phyloP scores from a whole-genome alignment of 2,113 vertebrate genomes.

The Fulica atra region DNA sequence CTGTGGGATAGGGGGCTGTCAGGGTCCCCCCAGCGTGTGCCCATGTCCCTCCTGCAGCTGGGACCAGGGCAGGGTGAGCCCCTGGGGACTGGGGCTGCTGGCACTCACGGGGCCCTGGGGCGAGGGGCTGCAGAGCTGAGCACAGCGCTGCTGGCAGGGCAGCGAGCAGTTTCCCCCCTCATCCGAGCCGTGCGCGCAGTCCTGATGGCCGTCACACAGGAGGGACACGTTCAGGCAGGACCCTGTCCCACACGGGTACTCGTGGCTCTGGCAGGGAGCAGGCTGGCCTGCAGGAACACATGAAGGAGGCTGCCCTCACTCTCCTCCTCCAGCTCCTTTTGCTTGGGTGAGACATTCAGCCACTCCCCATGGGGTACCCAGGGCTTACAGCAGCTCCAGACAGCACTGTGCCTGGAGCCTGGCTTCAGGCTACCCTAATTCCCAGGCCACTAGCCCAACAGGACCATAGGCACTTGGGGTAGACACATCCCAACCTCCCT shows the following conservation, averaged over 20 bases:
- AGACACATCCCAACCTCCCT: neutral
- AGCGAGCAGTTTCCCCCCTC: constrained; percentile 80
- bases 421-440: neutral
- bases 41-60: neutral
- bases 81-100: neutral
- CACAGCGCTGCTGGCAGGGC: constrained; percentile 69
- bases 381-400: neutral
- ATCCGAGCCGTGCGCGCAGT: constrained; percentile 85
- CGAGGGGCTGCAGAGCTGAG: constrained; percentile 80
- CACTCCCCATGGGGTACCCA: neutral
- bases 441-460: neutral
- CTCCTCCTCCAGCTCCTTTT: neutral
- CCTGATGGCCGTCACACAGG: constrained; percentile 78
- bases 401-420: neutral
- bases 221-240: constrained; percentile 78
- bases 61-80: neutral
- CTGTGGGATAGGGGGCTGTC: constrained; percentile 61
- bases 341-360: neutral
- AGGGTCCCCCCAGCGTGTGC: neutral
- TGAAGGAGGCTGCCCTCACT: neutral
- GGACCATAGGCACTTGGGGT: neutral
- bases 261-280: constrained; percentile 70
- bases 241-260: constrained; percentile 77
- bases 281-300: constrained; percentile 66
- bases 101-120: constrained; percentile 85